A percentile compares a stretch with the other conserved stretches of the same genome.
Evolutionary conservation across 2,113 vertebrate species (phyloP).

Genomic region (Xenopus tropicalis): DNA sequence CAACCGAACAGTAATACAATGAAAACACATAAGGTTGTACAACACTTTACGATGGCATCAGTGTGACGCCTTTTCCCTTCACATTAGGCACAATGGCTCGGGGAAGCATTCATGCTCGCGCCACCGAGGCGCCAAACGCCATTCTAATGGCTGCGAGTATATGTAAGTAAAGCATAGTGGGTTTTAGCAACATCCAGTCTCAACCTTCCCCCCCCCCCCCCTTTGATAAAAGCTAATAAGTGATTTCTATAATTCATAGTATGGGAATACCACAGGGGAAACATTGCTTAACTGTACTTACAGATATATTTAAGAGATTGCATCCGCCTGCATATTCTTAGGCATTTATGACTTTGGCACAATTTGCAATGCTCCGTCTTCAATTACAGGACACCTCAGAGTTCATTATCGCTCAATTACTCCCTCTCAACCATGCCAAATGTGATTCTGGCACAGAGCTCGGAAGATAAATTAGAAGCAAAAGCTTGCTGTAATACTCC

Average conservation of each 20-base stretch:
- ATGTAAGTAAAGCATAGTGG: conserved; percentile 64
- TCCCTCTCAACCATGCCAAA: conserved; percentile 85
- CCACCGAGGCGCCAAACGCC: neutral
- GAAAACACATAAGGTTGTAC: too few species aligned
- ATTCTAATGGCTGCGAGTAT: conserved; percentile 50
- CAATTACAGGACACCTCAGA: conserved; percentile 89
- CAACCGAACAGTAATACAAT: too few species aligned
- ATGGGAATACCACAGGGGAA: conserved; percentile 73
- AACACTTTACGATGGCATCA: too few species aligned
- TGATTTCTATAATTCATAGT: conserved; percentile 81
- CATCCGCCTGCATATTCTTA: conserved; percentile 74
- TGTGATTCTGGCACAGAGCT: conserved; percentile 84
- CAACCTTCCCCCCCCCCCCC: conserved; percentile 42
- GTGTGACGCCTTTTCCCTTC: conserved; percentile 24
- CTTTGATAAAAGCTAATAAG: conserved; percentile 65
- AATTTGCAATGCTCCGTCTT: conserved; percentile 77
- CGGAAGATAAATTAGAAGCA: conserved; percentile 80
- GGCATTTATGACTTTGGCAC: conserved; percentile 81
- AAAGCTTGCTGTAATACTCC: conserved; percentile 71
- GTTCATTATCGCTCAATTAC: conserved; percentile 86
- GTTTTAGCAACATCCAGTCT: conserved; percentile 26
- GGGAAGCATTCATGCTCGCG: too few species aligned
- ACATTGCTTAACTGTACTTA: conserved; percentile 81
- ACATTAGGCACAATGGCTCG: conserved; percentile 22
- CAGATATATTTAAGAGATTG: conserved; percentile 85